Evolutionary conservation across 2,888 invertebrate genomes (phyloP), one percentile per base, ranked within the genome.

Genomic region (Agonopterix alstromeriana): DNA sequence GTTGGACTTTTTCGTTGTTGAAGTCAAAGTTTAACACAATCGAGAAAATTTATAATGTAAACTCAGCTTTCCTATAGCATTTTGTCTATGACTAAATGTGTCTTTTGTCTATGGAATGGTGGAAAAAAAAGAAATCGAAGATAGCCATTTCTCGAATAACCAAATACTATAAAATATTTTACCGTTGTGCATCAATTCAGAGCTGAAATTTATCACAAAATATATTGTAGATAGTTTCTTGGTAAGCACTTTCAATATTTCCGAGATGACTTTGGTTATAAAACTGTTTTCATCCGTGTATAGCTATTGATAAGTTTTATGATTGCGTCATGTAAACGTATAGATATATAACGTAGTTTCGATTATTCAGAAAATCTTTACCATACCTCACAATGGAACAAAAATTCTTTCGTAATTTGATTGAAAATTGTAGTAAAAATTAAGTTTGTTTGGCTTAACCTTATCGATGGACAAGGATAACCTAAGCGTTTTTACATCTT

Each of bases 271-370:
- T 77, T 80, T 80, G 79, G 78, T 81, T 82, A 82, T 82, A 78
- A 77, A 76, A 72, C 77, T 83, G 81, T 85, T 83, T 83, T 85
- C 77, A 73, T 82, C 73, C 66, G 69, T 71, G 71, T 70, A 70
- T 66, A 77, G 75, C 72, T 77, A 74, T 75, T 67, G 78, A 67
- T 78, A 77, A 65, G 67, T 82, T 75, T 64, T 73, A 61, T 78
- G 87, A 89, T 88, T 88, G 88, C 87, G 88, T 88, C 87, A 88
- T 80, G 78, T 79, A 81, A 82, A 77, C 70, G 72, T 76, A 75
- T 74, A 77, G 70, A 61, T 77, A 72, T 66, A 69, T 61, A 63
- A 61, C 67, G 65, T 58, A 70, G 61, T 56, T 58, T 60, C 52
- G 61, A 61, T 66, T 65, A 50, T 53, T 51, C 42, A 50, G 53